Conservation (phyloP, 2,797 vertebrate genomes). For the Neosilurus hyrtlii region DNA sequence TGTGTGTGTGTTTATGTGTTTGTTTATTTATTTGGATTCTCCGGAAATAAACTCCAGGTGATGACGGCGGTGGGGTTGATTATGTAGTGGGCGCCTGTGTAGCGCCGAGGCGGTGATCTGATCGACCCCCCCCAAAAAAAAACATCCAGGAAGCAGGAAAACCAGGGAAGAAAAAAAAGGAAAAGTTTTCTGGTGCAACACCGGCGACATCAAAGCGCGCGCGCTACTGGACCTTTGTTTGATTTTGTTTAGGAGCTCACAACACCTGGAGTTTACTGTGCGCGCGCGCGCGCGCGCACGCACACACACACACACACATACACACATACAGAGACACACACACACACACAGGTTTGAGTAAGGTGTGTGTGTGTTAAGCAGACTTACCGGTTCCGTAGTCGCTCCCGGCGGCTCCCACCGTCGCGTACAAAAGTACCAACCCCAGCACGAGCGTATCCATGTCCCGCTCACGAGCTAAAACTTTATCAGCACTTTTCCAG, state of each 20-base stretch:
- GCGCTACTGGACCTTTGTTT: neutral
- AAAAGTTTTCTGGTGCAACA: neutral
- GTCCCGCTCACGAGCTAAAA: neutral
- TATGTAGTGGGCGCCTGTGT: neutral
- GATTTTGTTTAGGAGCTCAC: neutral
- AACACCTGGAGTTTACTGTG: neutral
- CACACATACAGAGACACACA: neutral
- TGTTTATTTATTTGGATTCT: no score
- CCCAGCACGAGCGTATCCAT: slow-evolving; percentile 52
- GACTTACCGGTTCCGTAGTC: slow-evolving; percentile 58
- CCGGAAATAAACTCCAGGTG: neutral
- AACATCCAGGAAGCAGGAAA: neutral
- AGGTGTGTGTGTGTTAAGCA: slow-evolving; percentile 18
- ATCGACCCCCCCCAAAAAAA: neutral
- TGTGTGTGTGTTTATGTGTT: no score
- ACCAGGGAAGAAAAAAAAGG: no score
- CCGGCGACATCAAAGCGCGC: neutral
- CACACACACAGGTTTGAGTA: neutral
- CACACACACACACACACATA: neutral
- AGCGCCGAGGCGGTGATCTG: neutral
- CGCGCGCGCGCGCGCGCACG: neutral
- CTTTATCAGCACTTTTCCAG: neutral
- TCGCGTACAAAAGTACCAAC: slow-evolving; percentile 41
- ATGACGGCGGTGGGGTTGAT: neutral
- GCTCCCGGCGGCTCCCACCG: slow-evolving; percentile 36